phyloP scores from a whole-genome alignment of 2,888 invertebrate species.

The Erpobdella octoculata region DNA sequence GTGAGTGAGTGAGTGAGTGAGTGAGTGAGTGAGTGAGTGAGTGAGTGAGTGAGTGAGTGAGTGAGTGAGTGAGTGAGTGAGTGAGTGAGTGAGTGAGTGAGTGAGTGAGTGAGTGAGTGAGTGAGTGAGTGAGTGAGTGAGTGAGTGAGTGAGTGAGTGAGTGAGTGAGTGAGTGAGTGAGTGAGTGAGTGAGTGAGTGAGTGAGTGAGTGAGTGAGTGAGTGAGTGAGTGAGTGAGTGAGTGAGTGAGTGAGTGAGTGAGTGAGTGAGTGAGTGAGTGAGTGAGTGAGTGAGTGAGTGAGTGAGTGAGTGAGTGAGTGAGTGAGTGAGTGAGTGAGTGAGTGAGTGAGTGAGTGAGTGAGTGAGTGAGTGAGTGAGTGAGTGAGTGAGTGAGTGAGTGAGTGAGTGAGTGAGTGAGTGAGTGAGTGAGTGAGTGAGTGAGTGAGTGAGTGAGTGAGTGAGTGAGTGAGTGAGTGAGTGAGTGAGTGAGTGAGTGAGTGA shows the following conservation, averaged over 20 bases:
- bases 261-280: constrained; percentile 1
- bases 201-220: constrained; percentile 1
- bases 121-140: constrained; percentile 1
- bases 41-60: constrained; percentile 1
- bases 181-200: constrained; percentile 1
- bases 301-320: constrained; percentile 1
- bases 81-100: constrained; percentile 1
- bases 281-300: constrained; percentile 1
- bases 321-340: constrained; percentile 2
- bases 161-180: constrained; percentile 1
- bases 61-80: constrained; percentile 1
- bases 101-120: constrained; percentile 1
- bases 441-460: not conserved
- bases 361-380: constrained; percentile 2
- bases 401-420: not conserved
- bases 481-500: no score
- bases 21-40: constrained; percentile 1
- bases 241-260: constrained; percentile 1
- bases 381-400: not conserved
- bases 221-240: constrained; percentile 1
- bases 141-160: constrained; percentile 1
- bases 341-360: constrained; percentile 2
- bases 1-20: constrained; percentile 1
- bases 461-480: no score
- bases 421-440: not conserved